Evolutionary conservation across 2,113 vertebrate species (phyloP).

Genomic region (Aramus guarauna): DNA sequence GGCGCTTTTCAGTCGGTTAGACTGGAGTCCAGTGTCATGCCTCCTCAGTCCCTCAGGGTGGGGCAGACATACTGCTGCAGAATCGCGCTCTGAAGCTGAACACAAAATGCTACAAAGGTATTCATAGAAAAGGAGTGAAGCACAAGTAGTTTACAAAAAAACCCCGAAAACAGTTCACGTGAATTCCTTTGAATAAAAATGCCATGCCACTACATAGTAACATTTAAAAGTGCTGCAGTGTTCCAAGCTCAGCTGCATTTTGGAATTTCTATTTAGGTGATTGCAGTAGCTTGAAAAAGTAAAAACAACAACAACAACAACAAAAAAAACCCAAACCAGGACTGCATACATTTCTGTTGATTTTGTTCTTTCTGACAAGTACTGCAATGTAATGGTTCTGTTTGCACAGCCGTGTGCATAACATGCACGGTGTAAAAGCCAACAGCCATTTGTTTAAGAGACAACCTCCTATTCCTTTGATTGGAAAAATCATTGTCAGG

Average conservation of each 20-base stretch:
- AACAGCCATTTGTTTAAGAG: neutral
- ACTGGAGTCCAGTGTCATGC: neutral
- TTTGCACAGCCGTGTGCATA: neutral
- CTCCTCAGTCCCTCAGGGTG: neutral
- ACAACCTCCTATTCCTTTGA: neutral
- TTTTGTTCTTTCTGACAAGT: neutral
- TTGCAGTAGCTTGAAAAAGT: neutral
- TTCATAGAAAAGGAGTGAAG: neutral
- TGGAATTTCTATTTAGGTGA: neutral
- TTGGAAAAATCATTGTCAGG: neutral
- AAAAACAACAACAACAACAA: too few relatives aligned
- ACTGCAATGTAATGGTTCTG: neutral
- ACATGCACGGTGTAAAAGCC: neutral
- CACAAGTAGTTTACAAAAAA: neutral
- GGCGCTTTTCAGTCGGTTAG: neutral
- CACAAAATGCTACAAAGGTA: neutral
- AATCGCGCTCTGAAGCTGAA: neutral
- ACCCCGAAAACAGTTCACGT: neutral
- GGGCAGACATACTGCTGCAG: neutral
- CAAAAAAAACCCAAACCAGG: neutral
- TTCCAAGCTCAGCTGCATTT: neutral
- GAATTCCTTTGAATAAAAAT: neutral
- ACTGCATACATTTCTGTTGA: neutral
- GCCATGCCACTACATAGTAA: neutral
- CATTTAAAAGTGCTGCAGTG: neutral